These are phyloP conservation scores for Apantesis nais DNA, from an alignment of 2,888 invertebrate genomes.

Conservation along the genomic window DNA sequence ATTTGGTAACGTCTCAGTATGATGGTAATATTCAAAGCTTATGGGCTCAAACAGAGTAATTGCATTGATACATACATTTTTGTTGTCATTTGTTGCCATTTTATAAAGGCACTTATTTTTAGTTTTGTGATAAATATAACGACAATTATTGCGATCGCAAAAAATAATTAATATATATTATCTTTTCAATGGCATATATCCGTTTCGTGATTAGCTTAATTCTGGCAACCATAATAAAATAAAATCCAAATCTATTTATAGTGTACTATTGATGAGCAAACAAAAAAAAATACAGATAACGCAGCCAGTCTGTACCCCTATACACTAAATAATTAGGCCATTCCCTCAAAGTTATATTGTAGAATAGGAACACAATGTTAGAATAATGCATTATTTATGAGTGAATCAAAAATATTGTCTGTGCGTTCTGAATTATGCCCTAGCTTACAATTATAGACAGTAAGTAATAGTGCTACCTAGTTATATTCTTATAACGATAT, in stretches of 20 bases:
- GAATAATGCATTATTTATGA: constrained; percentile 48
- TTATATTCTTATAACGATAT: constrained; percentile 11
- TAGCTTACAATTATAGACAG: constrained; percentile 7
- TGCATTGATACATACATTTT: too few species aligned
- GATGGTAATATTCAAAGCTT: not conserved
- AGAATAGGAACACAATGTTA: constrained; percentile 31
- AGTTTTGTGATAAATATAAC: too few species aligned
- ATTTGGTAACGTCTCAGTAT: not conserved
- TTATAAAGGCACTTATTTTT: not conserved
- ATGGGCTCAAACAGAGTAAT: too few species aligned
- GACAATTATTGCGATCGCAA: not conserved
- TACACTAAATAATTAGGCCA: constrained; percentile 37
- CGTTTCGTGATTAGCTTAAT: too few species aligned
- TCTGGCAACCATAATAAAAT: not conserved
- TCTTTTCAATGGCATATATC: not conserved
- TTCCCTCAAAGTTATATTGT: constrained; percentile 40
- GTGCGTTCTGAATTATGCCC: constrained; percentile 58
- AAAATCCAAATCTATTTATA: not conserved
- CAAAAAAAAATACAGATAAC: not conserved
- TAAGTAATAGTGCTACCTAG: constrained; percentile 17
- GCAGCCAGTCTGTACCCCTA: constrained; percentile 34
- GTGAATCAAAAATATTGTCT: constrained; percentile 38
- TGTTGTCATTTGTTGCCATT: too few species aligned
- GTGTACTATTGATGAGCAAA: not conserved
- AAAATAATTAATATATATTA: not conserved